Evolutionary conservation across 2,797 vertebrate genomes (phyloP).

Genomic region (Ispidina picta): DNA sequence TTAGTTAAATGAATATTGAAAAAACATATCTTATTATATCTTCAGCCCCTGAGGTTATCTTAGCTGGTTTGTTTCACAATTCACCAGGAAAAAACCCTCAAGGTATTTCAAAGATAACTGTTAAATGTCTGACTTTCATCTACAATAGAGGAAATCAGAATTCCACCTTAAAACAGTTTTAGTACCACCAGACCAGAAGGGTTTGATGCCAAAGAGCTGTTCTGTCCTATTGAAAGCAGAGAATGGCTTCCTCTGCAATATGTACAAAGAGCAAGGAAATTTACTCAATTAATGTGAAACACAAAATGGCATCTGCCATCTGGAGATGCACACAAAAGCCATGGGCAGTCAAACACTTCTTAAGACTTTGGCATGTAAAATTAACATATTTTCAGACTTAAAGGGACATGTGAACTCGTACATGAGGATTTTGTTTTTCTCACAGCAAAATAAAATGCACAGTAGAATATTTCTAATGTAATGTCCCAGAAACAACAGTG

Average conservation of each 20-base stretch:
- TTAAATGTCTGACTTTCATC: neutral
- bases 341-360: conserved; percentile 77
- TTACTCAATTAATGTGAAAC: conserved; percentile 83
- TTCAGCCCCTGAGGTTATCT: neutral
- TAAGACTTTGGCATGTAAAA: conserved; percentile 80
- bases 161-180: conserved; percentile 72
- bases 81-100: conserved; percentile 29
- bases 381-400: conserved; percentile 74
- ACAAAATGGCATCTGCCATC: conserved; percentile 83
- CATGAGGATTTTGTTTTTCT: neutral
- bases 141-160: conserved; percentile 39
- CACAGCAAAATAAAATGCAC: neutral
- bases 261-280: conserved; percentile 82
- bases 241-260: conserved; percentile 79
- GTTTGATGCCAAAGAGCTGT: conserved; percentile 76
- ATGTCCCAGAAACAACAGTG: neutral
- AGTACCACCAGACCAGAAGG: conserved; percentile 69
- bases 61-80: conserved; percentile 21
- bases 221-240: conserved; percentile 79
- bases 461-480: neutral
- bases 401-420: conserved; percentile 60
- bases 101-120: conserved; percentile 38
- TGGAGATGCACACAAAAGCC: conserved; percentile 79
- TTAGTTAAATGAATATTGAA: neutral
- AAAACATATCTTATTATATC: neutral